phyloP scores from a whole-genome alignment of 2,888 invertebrate species.

The Callinectes sapidus region DNA sequence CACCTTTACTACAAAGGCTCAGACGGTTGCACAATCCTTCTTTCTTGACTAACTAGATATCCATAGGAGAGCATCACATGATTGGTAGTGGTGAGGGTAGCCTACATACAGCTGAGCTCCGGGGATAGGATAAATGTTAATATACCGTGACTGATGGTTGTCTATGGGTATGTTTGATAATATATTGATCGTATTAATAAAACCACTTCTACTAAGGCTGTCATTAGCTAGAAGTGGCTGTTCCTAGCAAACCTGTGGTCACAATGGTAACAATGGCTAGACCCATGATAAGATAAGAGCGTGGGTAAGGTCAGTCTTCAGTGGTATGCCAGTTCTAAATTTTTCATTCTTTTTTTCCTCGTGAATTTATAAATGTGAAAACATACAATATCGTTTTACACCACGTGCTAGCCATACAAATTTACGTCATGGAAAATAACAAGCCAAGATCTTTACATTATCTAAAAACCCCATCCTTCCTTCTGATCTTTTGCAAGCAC shows the following conservation, averaged over 20 bases:
- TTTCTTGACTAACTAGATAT: not conserved
- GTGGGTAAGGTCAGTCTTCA: not conserved
- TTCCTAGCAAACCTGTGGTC: not conserved
- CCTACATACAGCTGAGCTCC: not conserved
- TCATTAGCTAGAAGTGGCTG: not conserved
- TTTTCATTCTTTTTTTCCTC: not conserved
- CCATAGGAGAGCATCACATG: no score
- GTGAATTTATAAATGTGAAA: not conserved
- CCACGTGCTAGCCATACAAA: not conserved
- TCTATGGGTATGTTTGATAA: not conserved
- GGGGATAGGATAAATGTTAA: not conserved
- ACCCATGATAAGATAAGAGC: not conserved
- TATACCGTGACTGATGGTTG: not conserved
- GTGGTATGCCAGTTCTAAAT: not conserved
- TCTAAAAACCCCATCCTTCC: not conserved
- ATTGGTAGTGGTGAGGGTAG: not conserved
- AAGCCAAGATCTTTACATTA: not conserved
- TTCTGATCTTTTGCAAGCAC: not conserved
- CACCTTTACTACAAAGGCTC: not conserved
- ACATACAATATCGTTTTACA: not conserved
- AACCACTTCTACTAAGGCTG: not conserved
- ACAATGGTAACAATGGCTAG: not conserved
- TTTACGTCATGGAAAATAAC: not conserved
- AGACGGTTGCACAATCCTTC: not conserved
- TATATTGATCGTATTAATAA: not conserved